Conservation (phyloP, 2,888 invertebrate genomes). For the Micoletzkya japonica region DNA sequence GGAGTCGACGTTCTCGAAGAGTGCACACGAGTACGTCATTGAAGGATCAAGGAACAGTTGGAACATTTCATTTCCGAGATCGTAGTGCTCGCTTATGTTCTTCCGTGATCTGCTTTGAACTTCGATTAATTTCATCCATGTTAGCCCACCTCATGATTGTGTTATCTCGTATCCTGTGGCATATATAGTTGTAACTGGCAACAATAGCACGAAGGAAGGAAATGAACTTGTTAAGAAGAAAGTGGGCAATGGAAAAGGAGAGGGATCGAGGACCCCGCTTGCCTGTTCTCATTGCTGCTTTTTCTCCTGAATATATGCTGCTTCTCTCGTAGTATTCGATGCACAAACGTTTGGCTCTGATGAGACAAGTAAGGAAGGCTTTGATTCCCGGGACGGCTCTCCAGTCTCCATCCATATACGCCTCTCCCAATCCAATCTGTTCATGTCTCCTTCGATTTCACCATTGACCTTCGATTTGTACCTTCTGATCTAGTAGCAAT, state of each 20-base stretch:
- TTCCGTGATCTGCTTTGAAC: background rate
- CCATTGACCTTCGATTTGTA: background rate
- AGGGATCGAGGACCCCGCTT: background rate
- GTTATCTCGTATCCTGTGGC: constrained; percentile 48
- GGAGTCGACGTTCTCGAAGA: constrained; percentile 37
- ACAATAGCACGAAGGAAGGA: constrained; percentile 28
- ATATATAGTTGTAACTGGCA: constrained; percentile 47
- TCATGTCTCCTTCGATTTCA: background rate
- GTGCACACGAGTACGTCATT: constrained; percentile 56
- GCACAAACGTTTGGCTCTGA: constrained; percentile 45
- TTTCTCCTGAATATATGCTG: constrained; percentile 25
- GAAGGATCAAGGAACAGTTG: constrained; percentile 51
- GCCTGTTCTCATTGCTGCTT: background rate
- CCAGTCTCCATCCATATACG: constrained; percentile 55
- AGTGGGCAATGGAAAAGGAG: background rate
- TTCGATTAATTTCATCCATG: background rate
- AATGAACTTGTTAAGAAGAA: background rate
- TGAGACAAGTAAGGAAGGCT: constrained; percentile 46
- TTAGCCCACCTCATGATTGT: constrained; percentile 31
- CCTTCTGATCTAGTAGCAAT: constrained; percentile 52
- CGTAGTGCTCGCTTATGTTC: constrained; percentile 49
- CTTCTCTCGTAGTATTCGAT: too few relatives aligned
- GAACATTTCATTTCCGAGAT: constrained; percentile 60
- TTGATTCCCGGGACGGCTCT: constrained; percentile 43
- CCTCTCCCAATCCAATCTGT: constrained; percentile 41